phyloP scores from a whole-genome alignment of 2,113 vertebrate species.

The Cyrtonyx montezumae region DNA sequence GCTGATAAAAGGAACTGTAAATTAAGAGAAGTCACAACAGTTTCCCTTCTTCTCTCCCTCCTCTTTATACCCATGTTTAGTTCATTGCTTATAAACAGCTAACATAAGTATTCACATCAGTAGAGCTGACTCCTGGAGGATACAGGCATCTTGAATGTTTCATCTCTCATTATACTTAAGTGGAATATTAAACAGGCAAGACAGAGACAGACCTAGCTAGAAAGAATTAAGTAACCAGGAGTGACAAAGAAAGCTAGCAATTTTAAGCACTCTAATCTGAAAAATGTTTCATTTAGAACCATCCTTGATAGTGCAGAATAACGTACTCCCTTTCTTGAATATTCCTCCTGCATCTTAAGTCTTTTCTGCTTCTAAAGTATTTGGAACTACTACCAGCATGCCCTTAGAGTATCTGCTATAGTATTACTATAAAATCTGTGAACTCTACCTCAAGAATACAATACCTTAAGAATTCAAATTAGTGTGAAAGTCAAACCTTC shows the following conservation, averaged over 20 bases:
- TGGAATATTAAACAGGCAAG: slow-evolving; percentile 62
- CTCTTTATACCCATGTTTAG: not conserved
- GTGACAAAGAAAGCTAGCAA: not conserved
- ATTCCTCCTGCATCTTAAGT: not conserved
- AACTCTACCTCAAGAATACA: not conserved
- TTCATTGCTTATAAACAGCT: slow-evolving; percentile 26
- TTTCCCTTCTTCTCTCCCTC: not conserved
- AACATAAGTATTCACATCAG: slow-evolving; percentile 35
- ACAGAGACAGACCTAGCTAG: not conserved
- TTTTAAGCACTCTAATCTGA: slow-evolving; percentile 15
- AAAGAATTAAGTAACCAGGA: slow-evolving; percentile 3
- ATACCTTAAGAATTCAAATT: not conserved
- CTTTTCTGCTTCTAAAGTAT: not conserved
- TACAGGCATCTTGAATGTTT: slow-evolving; percentile 36
- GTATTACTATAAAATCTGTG: not conserved
- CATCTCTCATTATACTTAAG: slow-evolving; percentile 45
- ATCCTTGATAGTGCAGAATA: not conserved
- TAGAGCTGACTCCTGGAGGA: slow-evolving; percentile 1
- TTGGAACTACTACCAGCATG: not conserved
- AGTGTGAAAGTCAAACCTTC: not conserved
- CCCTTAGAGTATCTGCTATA: not conserved
- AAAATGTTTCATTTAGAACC: slow-evolving; percentile 19
- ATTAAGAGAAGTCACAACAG: slow-evolving; percentile 17
- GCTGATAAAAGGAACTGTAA: not conserved
- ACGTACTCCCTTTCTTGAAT: not conserved